Conservation (phyloP, 1,140 invertebrate genomes). For the Philotrypesis tridentata region DNA sequence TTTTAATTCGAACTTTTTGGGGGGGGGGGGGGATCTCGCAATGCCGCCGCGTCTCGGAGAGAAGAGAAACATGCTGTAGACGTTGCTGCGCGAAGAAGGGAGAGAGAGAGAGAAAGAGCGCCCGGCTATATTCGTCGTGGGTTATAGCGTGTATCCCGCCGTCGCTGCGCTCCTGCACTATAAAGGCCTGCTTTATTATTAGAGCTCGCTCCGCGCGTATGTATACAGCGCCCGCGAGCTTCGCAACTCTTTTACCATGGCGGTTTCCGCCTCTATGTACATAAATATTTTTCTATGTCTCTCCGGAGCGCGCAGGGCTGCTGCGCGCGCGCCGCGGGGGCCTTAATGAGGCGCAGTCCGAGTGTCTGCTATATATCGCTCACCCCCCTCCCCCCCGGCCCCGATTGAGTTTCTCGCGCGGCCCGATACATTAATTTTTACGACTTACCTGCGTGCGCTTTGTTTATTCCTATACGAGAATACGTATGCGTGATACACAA, state of each 20-base stretch:
- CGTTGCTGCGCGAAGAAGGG: no score
- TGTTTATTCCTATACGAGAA: no score
- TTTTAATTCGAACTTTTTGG: constrained; percentile 25
- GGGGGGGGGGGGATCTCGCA: no score
- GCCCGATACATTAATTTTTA: background rate
- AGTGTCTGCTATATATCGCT: no score
- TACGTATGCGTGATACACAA: no score
- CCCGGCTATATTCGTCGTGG: background rate
- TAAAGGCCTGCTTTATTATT: background rate
- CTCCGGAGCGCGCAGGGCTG: no score
- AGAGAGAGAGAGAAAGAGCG: background rate
- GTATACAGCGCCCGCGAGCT: background rate
- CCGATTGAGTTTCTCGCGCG: background rate
- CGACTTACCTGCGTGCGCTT: background rate
- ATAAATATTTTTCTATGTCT: constrained; percentile 1
- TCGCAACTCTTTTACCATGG: background rate
- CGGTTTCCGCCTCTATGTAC: background rate
- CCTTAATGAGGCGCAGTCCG: background rate
- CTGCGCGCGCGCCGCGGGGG: no score
- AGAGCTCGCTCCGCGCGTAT: background rate
- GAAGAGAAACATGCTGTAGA: background rate
- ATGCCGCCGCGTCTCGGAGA: no score
- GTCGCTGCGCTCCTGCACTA: background rate
- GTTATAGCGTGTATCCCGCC: no score
- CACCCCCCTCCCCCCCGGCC: no score